Evolutionary conservation across 2,113 vertebrate genomes (phyloP), one percentile per base, ranked within the genome.

Genomic region (Syngnathus scovelli): DNA sequence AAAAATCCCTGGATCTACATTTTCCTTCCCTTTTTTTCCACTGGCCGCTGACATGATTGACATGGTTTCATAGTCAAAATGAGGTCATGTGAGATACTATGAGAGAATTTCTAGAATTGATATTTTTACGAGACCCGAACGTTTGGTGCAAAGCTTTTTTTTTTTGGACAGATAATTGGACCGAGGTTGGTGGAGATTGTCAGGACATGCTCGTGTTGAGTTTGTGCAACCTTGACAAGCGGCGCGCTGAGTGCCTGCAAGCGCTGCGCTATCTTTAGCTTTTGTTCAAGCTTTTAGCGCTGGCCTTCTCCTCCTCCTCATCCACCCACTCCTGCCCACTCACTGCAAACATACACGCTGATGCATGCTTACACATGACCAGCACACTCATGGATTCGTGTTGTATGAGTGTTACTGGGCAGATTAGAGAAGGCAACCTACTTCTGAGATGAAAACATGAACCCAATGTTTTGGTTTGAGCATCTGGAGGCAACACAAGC

Each of bases 201-300:
- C 51, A 65, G 64, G 74, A 52, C 11, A 19, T 9, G 27, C 36
- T 38, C 6, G 64, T 21, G 36, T 37, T 66, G 64, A 37, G 63
- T 55, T 69, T 61, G 75, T 71, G 49, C 88, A 90, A 88, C 89
- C 87, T 89, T 89, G 88, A 86, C 80, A 81, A 58, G 78, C 66
- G 82, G 67, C 62, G 75, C 72, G 88, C 84, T 79, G 80, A 85
- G 78, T 88, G 89, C 84, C 90, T 86, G 75, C 61, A 4, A 90
- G 90, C 85, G 18, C 74, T 74, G 81, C 51, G 78, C 90, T 92
- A 91, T 91, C 89, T 91, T 92, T 91, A 92, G 89, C 88, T 79
- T 71, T 68, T 80, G 78, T 83, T 79, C 82, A 81, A 78, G 86
- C 85, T 83, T 85, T 85, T 85, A 86, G 80, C 76, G 84, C 64